Conservation (phyloP, 2,797 vertebrate genomes). For the Pseudochirops cupreus region DNA sequence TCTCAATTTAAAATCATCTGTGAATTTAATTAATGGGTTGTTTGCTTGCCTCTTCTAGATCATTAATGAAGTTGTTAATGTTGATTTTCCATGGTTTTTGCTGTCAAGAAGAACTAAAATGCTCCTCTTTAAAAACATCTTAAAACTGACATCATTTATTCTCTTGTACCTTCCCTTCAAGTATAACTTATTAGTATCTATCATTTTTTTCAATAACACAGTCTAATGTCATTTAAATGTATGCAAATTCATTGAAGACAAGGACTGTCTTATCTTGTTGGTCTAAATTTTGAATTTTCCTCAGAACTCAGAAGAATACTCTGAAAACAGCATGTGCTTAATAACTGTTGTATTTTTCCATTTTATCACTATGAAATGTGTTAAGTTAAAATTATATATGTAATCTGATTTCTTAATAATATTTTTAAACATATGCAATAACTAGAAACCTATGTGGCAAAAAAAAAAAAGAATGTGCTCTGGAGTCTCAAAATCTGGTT, state of each 20-base stretch:
- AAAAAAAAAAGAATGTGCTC: neutral
- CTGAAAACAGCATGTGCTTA: neutral
- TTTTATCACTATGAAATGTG: neutral
- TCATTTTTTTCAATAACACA: neutral
- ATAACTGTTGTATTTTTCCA: neutral
- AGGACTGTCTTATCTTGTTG: constrained; percentile 10
- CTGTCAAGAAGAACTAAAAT: constrained; percentile 23
- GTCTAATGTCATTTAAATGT: neutral
- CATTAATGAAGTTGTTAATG: constrained; percentile 18
- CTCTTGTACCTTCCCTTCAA: neutral
- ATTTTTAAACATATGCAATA: neutral
- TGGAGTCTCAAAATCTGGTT: neutral
- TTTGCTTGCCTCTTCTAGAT: constrained; percentile 16
- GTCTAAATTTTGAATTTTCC: neutral
- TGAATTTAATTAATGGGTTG: constrained; percentile 22
- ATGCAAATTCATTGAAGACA: constrained; percentile 27
- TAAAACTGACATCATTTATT: neutral
- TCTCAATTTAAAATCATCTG: constrained; percentile 47
- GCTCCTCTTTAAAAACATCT: constrained; percentile 24
- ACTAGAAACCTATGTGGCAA: neutral
- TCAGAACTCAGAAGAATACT: neutral
- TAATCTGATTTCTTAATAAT: neutral
- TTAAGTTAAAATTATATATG: neutral
- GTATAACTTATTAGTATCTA: neutral
- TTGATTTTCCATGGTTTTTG: constrained; percentile 32